Conservation (phyloP, 2,797 vertebrate species). For the Trachops cirrhosus region DNA sequence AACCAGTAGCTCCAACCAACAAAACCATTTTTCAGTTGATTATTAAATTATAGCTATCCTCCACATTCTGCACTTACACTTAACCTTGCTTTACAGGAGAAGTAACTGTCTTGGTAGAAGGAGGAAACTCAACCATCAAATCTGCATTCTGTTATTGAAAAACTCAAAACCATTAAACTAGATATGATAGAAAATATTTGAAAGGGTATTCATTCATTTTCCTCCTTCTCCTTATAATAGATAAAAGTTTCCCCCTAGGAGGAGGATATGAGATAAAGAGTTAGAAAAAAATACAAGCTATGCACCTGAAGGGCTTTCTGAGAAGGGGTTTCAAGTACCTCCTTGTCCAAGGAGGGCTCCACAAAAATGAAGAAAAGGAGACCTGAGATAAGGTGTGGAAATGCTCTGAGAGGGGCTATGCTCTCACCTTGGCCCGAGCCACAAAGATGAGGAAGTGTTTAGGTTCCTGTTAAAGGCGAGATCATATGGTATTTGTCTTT, state of each 20-base stretch:
- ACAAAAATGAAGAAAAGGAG: not conserved
- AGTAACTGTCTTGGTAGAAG: not conserved
- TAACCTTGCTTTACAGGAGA: not conserved
- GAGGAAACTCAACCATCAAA: not conserved
- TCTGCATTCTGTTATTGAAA: not conserved
- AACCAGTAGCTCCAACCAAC: not conserved
- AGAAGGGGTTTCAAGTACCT: not conserved
- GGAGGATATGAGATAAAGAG: not conserved
- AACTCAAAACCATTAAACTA: not conserved
- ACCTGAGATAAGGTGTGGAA: not conserved
- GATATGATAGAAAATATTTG: not conserved
- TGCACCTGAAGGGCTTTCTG: not conserved
- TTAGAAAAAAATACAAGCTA: not conserved
- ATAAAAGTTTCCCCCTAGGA: not conserved
- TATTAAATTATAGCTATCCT: not conserved
- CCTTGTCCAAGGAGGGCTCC: not conserved
- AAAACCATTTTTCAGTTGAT: not conserved
- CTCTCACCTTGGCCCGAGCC: not conserved
- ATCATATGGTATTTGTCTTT: too few relatives aligned
- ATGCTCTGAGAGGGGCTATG: not conserved
- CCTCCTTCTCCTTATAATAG: not conserved
- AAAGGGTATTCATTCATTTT: not conserved
- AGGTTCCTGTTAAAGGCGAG: too few relatives aligned
- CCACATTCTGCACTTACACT: not conserved
- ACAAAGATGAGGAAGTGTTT: not conserved